Base-by-base conservation (phyloP, 2,888 invertebrate genomes). In the Lydus trimaculatus region DNA sequence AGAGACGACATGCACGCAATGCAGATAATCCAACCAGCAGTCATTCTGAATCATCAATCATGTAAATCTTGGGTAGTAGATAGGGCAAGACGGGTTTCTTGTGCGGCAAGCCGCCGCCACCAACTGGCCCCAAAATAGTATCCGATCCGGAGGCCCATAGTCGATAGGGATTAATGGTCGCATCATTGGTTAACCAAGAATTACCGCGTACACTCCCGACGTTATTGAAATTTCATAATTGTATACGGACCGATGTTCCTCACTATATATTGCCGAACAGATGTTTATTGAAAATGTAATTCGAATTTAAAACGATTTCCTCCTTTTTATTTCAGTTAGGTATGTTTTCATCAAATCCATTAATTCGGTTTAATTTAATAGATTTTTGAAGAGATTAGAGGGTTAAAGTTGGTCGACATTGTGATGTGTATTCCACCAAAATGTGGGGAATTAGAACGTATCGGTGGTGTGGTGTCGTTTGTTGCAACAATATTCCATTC, bases 1-100 rank as follows among this genome's bases (percentile, higher is more conserved):
- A 72, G 73, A 74, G 76, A 73, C 75, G 79, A 80, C 81, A 81
- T 81, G 80, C 81, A 82, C 82, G 81, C 82, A 82, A 79, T 82
- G 81, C 81, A 80, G 82, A 82, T 81, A 82, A 82, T 82, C 81
- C 80, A 69, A 75, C 78, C 78, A 79, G 75, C 76, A 81, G 79
- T 82, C 80, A 80, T 81, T 80, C 78, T 73, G 74, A 74, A 78
- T 79, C 81, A 82, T 82, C 82, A 82, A 82, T 82, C 82, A 82
- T 82, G 82, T 79, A 81, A 81, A 81, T 82, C 80, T 80, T 78
- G 72, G 74, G 75, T 48, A 78, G 79, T 66, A 52, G 48, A 52
- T 52, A 25, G 23, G 23, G 13, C 11, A 23, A 52, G 52, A 52
- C 48, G 52, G 70, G 67, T 67, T 71, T 71, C 71, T 71, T 71